Evolutionary conservation across 2,888 invertebrate species (phyloP).

Genomic region (Palloptera scutellata): DNA sequence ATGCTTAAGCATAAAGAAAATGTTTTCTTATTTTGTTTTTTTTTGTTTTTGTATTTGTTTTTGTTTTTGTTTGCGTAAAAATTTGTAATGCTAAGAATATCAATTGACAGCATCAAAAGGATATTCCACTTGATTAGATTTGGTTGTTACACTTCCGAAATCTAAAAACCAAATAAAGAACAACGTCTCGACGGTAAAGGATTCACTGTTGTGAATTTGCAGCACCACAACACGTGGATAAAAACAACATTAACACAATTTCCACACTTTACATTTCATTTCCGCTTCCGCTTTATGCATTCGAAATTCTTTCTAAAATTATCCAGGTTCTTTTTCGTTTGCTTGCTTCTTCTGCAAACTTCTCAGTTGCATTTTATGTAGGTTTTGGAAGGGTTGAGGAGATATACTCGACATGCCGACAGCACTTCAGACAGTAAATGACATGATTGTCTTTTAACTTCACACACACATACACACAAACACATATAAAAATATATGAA

Average conservation of each 20-base stretch:
- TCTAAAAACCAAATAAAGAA: neutral
- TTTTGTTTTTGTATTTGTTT: no score
- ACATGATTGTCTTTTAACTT: neutral
- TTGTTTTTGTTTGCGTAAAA: no score
- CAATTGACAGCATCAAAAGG: conserved; percentile 22
- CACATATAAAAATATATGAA: no score
- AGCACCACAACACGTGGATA: conserved; percentile 17
- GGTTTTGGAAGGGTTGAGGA: no score
- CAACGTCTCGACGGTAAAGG: neutral
- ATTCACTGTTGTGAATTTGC: neutral
- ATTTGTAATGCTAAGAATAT: neutral
- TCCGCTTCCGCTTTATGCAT: conserved; percentile 14
- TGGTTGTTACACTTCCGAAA: conserved; percentile 19
- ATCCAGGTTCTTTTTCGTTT: conserved; percentile 10
- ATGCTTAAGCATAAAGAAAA: neutral
- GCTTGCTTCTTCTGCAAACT: neutral
- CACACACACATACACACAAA: neutral
- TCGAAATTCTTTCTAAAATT: neutral
- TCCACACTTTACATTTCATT: conserved; percentile 36
- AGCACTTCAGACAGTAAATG: neutral
- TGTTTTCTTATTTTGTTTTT: neutral
- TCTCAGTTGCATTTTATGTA: no score
- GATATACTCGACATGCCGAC: neutral
- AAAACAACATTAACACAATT: conserved; percentile 43
- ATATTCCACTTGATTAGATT: conserved; percentile 30